A percentile compares a stretch with the other conserved stretches of the same genome.
These are phyloP conservation scores for Eutolmus rufibarbis DNA, from an alignment of 2,888 invertebrate genomes.

Conservation along the genomic window DNA sequence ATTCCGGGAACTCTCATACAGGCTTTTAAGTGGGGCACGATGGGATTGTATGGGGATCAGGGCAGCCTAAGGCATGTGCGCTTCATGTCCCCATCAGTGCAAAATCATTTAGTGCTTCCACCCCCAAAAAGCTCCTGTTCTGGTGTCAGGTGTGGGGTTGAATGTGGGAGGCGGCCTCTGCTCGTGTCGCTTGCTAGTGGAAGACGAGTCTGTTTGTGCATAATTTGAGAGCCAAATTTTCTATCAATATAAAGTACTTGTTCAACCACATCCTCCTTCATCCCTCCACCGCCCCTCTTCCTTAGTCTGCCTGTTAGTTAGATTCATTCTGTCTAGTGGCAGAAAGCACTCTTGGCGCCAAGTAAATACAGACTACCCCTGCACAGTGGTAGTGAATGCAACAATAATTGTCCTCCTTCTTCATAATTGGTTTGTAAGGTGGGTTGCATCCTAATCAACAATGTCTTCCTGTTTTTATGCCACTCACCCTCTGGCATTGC, in stretches of 20 bases:
- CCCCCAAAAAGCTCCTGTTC: not conserved
- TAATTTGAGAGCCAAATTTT: slow-evolving; percentile 30
- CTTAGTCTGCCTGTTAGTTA: not conserved
- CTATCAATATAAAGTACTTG: slow-evolving; percentile 31
- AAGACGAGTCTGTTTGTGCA: slow-evolving; percentile 8
- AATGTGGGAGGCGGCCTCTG: not conserved
- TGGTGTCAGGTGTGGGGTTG: not conserved
- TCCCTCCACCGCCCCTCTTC: not conserved
- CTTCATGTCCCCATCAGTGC: not conserved
- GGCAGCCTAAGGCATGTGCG: slow-evolving; percentile 10
- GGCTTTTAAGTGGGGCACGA: slow-evolving; percentile 10
- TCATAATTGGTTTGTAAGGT: slow-evolving; percentile 32
- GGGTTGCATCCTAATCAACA: slow-evolving; percentile 25
- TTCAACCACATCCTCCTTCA: not conserved
- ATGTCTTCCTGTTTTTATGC: not conserved
- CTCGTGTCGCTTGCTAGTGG: not conserved
- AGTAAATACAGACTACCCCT: not conserved
- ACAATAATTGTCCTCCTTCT: slow-evolving; percentile 20
- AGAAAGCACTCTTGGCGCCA: not conserved
- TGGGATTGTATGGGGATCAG: not conserved
- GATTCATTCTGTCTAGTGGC: not conserved
- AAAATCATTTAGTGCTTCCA: not conserved
- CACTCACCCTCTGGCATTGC: not conserved
- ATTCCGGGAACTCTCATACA: not conserved
- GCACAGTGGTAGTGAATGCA: not conserved